Evolutionary conservation across 1,140 invertebrate genomes (phyloP), one percentile per base, ranked within the genome.

Genomic region (Drosophila pallidifrons): DNA sequence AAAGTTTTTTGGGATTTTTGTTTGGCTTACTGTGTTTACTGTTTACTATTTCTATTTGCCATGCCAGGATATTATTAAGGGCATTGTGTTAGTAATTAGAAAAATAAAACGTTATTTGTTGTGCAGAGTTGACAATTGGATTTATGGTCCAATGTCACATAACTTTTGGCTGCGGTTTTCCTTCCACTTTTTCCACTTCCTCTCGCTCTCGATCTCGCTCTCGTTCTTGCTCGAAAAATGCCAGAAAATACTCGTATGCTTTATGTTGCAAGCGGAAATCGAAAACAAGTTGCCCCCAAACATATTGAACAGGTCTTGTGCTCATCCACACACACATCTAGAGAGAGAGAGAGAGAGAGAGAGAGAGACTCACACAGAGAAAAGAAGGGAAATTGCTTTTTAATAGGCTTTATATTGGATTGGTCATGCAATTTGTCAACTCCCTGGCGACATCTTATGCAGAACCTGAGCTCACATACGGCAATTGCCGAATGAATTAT

Each of bases 51-150:
- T 38, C 35, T 38, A 38, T 63, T 63, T 54, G 20, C 32, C 3
- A 6, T 30, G 25, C 74, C 66, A 69, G 80, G 68, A 79, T 72
- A 66, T 75, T 82, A 79, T 82, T 77, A 82, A 82, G 65, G 65
- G 68, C 64, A 52, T 79, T 65, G 51, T 46, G 78, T 7, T 61
- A 35, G 59, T 49, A 70, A 75, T 73, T 66, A 69, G 59, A 70
- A 82, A 70, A 69, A 67, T 67, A 47, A 59, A 67, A 79, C 68
- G 52, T 69, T 70, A 71, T 75, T 77, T 81, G 64, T 63, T 66
- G 35, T 10, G 16, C 49, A 43, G 16, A 54, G 43, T 69, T 65
- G 70, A 79, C 80, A 82, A 75, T 70, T 63, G 66, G 28, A 75
- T 75, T 75, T 75, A 70, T 63, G 72, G 57, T 28, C 65, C 70